phyloP scores from a whole-genome alignment of 2,888 invertebrate species.

The Mythimna vitellina region DNA sequence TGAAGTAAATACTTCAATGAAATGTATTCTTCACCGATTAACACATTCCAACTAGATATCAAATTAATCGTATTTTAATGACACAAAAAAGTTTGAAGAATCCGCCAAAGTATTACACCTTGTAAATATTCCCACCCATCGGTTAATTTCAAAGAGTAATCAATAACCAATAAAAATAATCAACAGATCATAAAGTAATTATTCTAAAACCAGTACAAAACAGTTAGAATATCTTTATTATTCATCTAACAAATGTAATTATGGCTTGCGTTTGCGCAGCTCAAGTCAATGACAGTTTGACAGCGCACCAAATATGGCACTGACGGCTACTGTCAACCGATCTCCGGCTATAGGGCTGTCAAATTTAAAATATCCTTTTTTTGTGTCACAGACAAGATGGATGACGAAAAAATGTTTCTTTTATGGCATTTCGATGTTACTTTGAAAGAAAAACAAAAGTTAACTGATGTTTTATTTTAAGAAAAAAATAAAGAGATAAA shows the following conservation, averaged over 20 bases:
- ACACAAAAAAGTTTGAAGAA: constrained; percentile 5
- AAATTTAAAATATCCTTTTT: constrained; percentile 40
- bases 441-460: constrained; percentile 21
- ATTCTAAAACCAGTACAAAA: constrained; percentile 36
- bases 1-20: neutral
- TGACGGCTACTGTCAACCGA: constrained; percentile 75
- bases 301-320: constrained; percentile 78
- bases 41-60: neutral
- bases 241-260: constrained; percentile 65
- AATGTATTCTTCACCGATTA: neutral
- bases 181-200: constrained; percentile 30
- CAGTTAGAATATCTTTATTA: constrained; percentile 59
- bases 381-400: constrained; percentile 47
- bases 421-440: constrained; percentile 43
- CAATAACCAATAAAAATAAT: constrained; percentile 36
- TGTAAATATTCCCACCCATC: constrained; percentile 1
- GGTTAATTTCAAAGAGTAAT: constrained; percentile 30
- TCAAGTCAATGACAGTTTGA: constrained; percentile 82
- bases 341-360: constrained; percentile 63
- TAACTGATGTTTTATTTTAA: constrained; percentile 24
- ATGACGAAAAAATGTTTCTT: constrained; percentile 48
- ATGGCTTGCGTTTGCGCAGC: constrained; percentile 58
- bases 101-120: neutral
- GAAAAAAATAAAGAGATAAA: neutral
- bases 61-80: constrained; percentile 12